Conservation (phyloP, 1,140 invertebrate genomes). For the Triops cancriformis region DNA sequence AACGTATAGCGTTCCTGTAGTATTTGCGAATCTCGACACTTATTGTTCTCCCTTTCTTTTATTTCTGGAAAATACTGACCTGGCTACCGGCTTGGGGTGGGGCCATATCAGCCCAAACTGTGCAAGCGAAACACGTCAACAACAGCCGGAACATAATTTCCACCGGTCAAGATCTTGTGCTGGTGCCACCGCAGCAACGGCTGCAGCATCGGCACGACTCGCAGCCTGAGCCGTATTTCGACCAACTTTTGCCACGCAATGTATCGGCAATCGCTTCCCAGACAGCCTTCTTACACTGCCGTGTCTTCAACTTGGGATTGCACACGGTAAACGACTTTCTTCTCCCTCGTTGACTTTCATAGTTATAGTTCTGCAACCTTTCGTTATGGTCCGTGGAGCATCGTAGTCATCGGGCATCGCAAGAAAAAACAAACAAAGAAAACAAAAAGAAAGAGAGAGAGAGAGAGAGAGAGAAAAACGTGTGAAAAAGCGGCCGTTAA, state of each 20-base stretch:
- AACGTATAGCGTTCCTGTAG: too few species aligned
- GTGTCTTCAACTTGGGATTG: conserved; percentile 11
- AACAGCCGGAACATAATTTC: background rate
- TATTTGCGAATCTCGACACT: background rate
- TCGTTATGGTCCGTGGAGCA: too few species aligned
- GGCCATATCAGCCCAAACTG: background rate
- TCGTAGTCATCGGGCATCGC: too few species aligned
- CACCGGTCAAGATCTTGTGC: background rate
- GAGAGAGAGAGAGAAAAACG: background rate
- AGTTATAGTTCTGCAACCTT: background rate
- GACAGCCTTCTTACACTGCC: conserved; percentile 19
- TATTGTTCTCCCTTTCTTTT: background rate
- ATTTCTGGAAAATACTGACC: background rate
- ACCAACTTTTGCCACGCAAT: background rate
- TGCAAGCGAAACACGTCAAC: background rate
- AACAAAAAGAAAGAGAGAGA: background rate
- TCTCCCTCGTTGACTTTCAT: background rate
- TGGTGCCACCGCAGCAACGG: background rate
- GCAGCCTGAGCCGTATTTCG: background rate
- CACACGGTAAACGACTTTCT: conserved; percentile 12
- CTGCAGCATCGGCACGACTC: background rate
- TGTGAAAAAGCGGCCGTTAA: background rate
- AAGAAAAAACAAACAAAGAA: too few species aligned
- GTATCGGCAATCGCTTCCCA: conserved; percentile 10
- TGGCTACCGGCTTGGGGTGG: background rate